Conservation (phyloP, 2,888 invertebrate species). For the Rotaria magnacalcarata region DNA sequence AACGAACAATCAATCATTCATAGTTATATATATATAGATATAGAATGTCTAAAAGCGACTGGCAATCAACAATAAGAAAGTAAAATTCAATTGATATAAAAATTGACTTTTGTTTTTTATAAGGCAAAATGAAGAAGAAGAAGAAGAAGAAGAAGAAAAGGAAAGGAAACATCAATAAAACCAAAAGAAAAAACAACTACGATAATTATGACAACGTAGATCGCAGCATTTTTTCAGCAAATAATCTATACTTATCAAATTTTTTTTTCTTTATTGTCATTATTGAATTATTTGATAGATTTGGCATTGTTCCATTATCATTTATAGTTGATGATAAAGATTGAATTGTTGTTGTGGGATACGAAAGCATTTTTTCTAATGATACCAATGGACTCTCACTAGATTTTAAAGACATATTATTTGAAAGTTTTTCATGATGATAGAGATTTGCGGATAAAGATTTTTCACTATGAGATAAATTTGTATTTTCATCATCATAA, state of each 20-base stretch:
- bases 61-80: not conserved
- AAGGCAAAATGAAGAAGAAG: not conserved
- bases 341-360: conserved; percentile 15
- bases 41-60: not conserved
- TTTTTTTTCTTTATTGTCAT: conserved; percentile 13
- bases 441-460: not conserved
- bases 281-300: conserved; percentile 11
- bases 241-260: conserved; percentile 28
- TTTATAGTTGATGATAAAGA: not conserved
- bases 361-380: conserved; percentile 31
- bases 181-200: not conserved
- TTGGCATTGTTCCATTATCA: conserved; percentile 7
- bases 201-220: conserved; percentile 8
- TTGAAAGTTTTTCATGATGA: not conserved
- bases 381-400: conserved; percentile 14
- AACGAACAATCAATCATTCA: too few species aligned
- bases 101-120: not conserved
- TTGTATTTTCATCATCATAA: not conserved
- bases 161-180: not conserved
- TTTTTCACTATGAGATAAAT: not conserved
- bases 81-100: not conserved
- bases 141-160: not conserved
- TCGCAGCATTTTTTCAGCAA: conserved; percentile 30
- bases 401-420: not conserved
- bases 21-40: too few species aligned